Conservation (phyloP, 2,797 vertebrate species). For the Coregonus sp. region DNA sequence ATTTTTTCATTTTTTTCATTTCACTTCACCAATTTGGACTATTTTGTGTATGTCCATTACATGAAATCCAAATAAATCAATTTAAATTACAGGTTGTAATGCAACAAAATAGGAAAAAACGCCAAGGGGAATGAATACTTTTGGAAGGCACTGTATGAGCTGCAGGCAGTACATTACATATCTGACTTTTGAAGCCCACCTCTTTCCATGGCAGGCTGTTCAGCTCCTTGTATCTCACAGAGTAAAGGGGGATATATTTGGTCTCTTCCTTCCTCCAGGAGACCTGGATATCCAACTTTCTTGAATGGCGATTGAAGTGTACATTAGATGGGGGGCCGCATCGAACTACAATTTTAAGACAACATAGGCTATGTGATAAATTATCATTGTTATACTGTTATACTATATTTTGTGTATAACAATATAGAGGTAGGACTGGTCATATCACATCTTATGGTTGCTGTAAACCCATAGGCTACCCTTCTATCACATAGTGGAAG, state of each 20-base stretch:
- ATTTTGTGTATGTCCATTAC: no score
- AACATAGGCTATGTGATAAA: background rate
- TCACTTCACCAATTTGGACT: no score
- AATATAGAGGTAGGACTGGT: background rate
- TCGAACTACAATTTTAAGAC: conserved; percentile 53
- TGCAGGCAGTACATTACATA: background rate
- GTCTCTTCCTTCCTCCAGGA: conserved; percentile 45
- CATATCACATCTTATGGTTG: background rate
- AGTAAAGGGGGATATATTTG: conserved; percentile 7
- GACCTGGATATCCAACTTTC: conserved; percentile 48
- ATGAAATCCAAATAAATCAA: no score
- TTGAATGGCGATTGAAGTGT: conserved; percentile 52
- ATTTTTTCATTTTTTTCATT: no score
- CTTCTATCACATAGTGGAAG: background rate
- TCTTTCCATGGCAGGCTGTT: conserved; percentile 41
- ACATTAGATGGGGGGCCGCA: conserved; percentile 59
- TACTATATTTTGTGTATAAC: background rate
- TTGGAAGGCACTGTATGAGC: background rate
- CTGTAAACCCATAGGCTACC: background rate
- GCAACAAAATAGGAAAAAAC: no score
- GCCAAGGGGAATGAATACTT: no score
- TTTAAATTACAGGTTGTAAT: no score
- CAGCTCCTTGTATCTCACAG: conserved; percentile 55
- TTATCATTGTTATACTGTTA: background rate
- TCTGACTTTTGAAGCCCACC: conserved; percentile 51